Evolutionary conservation across 1,140 invertebrate species (phyloP), one percentile per base, ranked within the genome.

Genomic region (Linepithema humile): DNA sequence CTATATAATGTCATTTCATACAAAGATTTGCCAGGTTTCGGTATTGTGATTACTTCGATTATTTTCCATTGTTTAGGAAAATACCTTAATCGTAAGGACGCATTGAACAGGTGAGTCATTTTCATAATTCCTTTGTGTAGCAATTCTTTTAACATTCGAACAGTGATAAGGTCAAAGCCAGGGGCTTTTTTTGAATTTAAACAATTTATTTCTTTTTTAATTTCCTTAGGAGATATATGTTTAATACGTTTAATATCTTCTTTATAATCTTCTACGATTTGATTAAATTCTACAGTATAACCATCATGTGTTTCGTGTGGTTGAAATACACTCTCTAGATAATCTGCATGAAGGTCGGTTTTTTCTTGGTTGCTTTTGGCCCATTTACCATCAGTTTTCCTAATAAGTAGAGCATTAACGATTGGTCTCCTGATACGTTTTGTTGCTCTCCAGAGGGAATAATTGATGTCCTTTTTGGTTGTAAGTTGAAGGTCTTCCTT

Each of bases 31-130:
- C 59, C 53, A 6, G 83, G 50, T 82, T 90, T 89, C 2, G 40
- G 73, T 4, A 90, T 84, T 0, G 83, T 62, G 3, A 89, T 50
- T 6, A 91, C 45, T 10, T 83, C 87, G 17, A 88, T 89, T 26
- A 62, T 59, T 72, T 92, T 93, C 84, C 88, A 92, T 59, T 73
- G 4, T 7, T 29, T 20, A 0, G 91, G 91, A 32, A 92, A 92
- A 43, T 90, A 84, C 5, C n/a, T 38, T 1, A 85, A 45, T 55
- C 64, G 57, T 0, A 93, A 17, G 6, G 65, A 80, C n/a, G 78
- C 50, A 73, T 93, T 92, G 15, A 90, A 85, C 29, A 93, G 87
- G n/a, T 88, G 53, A 0, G 43, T 75, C 7, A 93, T 7, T 64
- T 89, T 83, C 0, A 85, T 77, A n/a, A 92, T 35, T 17, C 82